Percentiles rank a stretch among this genome's conserved stretches.
Conservation (phyloP, 2,797 vertebrate species). For the Mus spretus region DNA sequence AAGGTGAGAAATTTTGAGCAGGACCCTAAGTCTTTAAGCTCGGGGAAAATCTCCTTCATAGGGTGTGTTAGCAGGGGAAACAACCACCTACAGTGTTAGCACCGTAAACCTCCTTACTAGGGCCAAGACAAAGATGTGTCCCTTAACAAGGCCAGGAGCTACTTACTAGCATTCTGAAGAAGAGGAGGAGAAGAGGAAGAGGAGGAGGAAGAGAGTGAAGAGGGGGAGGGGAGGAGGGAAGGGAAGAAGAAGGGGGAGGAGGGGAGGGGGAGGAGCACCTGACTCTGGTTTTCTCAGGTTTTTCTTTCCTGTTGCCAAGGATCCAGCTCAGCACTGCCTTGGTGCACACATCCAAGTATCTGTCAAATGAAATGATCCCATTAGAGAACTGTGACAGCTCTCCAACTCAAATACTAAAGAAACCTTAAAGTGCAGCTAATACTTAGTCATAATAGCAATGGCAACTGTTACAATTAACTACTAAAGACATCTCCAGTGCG, state of each 20-base stretch:
- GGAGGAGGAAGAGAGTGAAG: too few relatives aligned
- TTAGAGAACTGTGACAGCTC: background rate
- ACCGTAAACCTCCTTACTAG: background rate
- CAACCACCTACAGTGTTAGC: background rate
- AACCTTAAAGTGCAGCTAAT: background rate
- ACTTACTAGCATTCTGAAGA: background rate
- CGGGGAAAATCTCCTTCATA: too few relatives aligned
- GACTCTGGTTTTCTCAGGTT: background rate
- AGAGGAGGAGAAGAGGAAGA: background rate
- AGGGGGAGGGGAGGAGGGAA: accelerated
- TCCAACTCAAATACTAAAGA: slow-evolving; percentile 59
- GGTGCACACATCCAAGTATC: background rate
- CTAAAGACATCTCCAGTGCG: background rate
- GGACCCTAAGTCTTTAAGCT: background rate
- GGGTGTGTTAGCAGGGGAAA: background rate
- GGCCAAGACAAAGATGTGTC: background rate
- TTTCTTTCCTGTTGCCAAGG: slow-evolving; percentile 14
- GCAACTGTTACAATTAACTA: background rate
- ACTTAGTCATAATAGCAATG: background rate
- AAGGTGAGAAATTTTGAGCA: background rate
- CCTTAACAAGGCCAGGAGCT: background rate
- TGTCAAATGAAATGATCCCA: slow-evolving; percentile 22
- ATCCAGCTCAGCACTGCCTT: background rate
- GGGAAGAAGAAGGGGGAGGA: background rate
- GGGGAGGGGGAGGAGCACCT: background rate